Base-by-base conservation (phyloP, 2,888 invertebrate species). In the Argyresthia albistria region DNA sequence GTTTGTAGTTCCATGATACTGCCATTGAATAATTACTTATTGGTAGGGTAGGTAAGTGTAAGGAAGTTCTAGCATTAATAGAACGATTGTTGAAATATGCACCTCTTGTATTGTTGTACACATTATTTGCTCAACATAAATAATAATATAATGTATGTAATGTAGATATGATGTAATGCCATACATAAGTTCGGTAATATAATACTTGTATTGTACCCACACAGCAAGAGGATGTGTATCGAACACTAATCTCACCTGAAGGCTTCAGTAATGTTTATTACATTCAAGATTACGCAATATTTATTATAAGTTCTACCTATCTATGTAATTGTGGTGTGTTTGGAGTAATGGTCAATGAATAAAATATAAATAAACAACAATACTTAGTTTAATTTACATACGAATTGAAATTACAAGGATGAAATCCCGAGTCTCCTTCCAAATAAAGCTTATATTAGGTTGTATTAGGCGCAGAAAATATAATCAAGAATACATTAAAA, bases 61-160 rank as follows among this genome's bases (percentile, higher is more conserved):
- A 43, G 25, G 35, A 42, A 16, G 42, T 42, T 25, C 6, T 25
- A 42, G 67, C 71, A 72, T 70, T 58, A 59, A 58, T 52, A 53
- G 55, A 49, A 12, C 35, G 45, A 46, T 14, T 10, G 14, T 25
- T 25, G 14, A 16, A 50, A 10, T 51, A 56, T 55, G 66, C 69
- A 72, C 70, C 58, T 54, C 25, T 55, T 55, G 59, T 60, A 52
- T 58, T 55, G 57, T 53, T 56, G 59, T 46, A 57, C 62, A 60
- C 64, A 70, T 70, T 58, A 69, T 71, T 76, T 79, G 79, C 79
- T 79, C 79, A 79, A 79, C 65, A 63, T 61, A 67, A 69, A 1
- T 57, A 58, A 45, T 47, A 53, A 52, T n/a, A n/a, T 35, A 53
- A 49, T n/a, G 45, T 45, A 15, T 14, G 3, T 35, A 47, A 35